Evolutionary conservation across 2,888 invertebrate genomes (phyloP).

Genomic region (Diplazon laetatorius): DNA sequence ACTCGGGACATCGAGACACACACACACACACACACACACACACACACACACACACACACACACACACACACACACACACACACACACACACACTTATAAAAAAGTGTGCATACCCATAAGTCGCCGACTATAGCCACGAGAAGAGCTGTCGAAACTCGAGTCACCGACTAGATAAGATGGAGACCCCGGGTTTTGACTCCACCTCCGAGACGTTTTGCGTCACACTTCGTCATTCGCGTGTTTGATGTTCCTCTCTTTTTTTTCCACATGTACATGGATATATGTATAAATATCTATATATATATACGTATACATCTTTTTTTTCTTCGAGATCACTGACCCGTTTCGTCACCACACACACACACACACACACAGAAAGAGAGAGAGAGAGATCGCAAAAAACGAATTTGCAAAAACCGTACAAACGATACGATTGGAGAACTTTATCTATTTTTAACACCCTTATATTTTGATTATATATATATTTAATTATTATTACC

Average conservation of each 20-base stretch:
- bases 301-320: no score
- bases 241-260: conserved; percentile 4
- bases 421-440: no score
- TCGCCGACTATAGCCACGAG: not conserved
- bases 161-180: conserved; percentile 23
- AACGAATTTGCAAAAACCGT: not conserved
- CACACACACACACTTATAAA: not conserved
- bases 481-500: no score
- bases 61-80: not conserved
- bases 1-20: not conserved
- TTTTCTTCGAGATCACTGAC: conserved; percentile 13
- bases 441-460: no score
- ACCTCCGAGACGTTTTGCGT: conserved; percentile 4
- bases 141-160: conserved; percentile 4
- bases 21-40: not conserved
- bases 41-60: not conserved
- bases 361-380: no score
- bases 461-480: no score
- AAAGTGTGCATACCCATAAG: no score
- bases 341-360: conserved; percentile 2
- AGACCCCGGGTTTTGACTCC: not conserved
- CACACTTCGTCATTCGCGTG: conserved; percentile 3
- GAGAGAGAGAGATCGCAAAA: not conserved
- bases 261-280: no score
- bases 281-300: no score